Evolutionary conservation across 2,113 vertebrate genomes (phyloP), one percentile per base, ranked within the genome.

Genomic region (Callospermophilus lateralis): DNA sequence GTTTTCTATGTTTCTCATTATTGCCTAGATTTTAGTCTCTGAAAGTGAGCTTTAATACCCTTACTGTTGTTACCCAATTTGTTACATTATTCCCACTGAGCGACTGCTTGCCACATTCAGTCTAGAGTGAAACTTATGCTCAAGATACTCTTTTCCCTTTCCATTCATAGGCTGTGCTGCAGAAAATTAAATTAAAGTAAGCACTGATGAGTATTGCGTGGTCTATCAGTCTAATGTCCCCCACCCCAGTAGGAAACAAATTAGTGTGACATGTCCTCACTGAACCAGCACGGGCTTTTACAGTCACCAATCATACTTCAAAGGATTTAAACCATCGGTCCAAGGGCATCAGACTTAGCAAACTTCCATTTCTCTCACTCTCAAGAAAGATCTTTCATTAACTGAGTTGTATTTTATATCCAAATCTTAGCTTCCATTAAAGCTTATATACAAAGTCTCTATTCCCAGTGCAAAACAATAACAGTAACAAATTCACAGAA

Each of bases 111-210:
- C 53, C 53, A 39, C 76, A 12, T 61, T 93, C 67, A 67, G 84
- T 77, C 96, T 93, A 92, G 93, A 97, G 58, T 68, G 78, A 76
- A 90, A 97, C 58, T 55, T 37, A 17, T 74, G 48, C 3, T 26
- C 72, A 30, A 78, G 72, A 48, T 89, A 88, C 79, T 37, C 92
- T 73, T 97, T 93, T 67, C 37, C 26, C 84, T 97, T 83, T 80
- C 39, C 55, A 74, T 68, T 92, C 68, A 91, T 55, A 48, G 68
- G 39, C 30, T 74, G 76, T 39, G 95, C 68, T 8, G 72, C 84
- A 97, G 89, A 97, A 96, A 87, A 84, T 73, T 89, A 78, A 90
- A 90, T 79, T 85, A 84, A 92, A 96, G 20, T 58, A 79, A 93
- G 45, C 77, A 24, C 24, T 15, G 20, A 13, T 68, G 86, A 24